Evolutionary conservation across 2,797 vertebrate genomes (phyloP).

Genomic region (Tympanoctomys barrerae): DNA sequence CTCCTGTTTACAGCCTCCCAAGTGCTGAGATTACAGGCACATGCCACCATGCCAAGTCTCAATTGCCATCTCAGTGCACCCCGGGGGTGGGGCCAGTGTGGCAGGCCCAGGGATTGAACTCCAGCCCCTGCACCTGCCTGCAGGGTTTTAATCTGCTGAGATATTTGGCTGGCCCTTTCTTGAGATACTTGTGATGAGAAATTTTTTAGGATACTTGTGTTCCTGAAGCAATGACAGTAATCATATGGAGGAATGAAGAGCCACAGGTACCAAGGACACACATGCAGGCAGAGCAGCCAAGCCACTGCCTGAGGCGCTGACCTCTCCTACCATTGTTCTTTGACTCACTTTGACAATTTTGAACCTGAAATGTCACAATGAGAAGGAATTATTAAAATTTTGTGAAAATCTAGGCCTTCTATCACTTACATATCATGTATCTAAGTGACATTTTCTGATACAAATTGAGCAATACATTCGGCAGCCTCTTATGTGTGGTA

Average conservation of each 20-base stretch:
- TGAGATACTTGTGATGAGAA: neutral
- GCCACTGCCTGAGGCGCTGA: rapidly evolving
- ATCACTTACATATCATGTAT: neutral
- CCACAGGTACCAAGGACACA: neutral
- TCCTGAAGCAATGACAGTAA: neutral
- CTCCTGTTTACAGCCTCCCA: no score
- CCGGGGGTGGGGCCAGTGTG: no score
- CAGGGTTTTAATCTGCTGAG: no score
- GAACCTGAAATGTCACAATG: neutral
- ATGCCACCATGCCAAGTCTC: no score
- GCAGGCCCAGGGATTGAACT: no score
- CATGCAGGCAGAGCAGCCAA: rapidly evolving
- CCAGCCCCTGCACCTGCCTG: no score
- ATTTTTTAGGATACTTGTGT: neutral
- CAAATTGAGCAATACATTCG: neutral
- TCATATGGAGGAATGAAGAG: neutral
- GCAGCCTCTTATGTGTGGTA: conserved; percentile 5
- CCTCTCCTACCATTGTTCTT: neutral
- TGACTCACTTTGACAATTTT: neutral
- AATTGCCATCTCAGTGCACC: no score
- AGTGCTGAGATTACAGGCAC: no score
- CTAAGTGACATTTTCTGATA: neutral
- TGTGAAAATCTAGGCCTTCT: conserved; percentile 8
- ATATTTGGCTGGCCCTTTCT: neutral
- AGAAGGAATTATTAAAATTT: conserved; percentile 14